Evolutionary conservation across 2,888 invertebrate genomes (phyloP).

Genomic region (Conchocele bisecta): DNA sequence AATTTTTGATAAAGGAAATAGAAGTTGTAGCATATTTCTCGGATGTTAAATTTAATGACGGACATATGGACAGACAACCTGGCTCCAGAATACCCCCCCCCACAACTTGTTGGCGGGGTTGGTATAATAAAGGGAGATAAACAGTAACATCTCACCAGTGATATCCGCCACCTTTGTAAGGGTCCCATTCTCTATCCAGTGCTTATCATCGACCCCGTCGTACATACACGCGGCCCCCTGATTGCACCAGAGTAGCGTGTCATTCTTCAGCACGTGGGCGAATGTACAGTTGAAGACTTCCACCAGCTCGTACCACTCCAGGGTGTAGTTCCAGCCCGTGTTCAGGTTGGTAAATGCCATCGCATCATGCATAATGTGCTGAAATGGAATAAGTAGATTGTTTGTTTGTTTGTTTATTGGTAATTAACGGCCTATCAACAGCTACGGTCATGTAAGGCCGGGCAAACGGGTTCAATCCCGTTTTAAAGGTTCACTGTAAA

Average conservation of each 20-base stretch:
- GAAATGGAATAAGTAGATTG: constrained; percentile 14
- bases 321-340: constrained; percentile 75
- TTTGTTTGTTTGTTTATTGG: too few species aligned
- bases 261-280: constrained; percentile 71
- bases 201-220: constrained; percentile 73
- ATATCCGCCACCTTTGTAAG: constrained; percentile 72
- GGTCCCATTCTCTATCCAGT: constrained; percentile 76
- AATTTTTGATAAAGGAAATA: too few species aligned
- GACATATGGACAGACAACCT: too few species aligned
- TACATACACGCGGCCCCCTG: constrained; percentile 79
- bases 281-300: constrained; percentile 80
- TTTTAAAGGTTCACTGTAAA: too few species aligned
- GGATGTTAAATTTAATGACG: too few species aligned
- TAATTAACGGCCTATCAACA: too few species aligned
- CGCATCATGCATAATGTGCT: constrained; percentile 80
- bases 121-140: too few species aligned
- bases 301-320: constrained; percentile 80
- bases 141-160: constrained; percentile 65
- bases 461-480: too few species aligned
- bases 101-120: too few species aligned
- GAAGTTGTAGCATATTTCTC: too few species aligned
- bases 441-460: too few species aligned
- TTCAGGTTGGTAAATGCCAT: constrained; percentile 73
- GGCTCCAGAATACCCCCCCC: too few species aligned
- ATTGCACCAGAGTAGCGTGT: constrained; percentile 76